Evolutionary conservation across 2,113 vertebrate species (phyloP).

Genomic region (Leucopternis melanops): DNA sequence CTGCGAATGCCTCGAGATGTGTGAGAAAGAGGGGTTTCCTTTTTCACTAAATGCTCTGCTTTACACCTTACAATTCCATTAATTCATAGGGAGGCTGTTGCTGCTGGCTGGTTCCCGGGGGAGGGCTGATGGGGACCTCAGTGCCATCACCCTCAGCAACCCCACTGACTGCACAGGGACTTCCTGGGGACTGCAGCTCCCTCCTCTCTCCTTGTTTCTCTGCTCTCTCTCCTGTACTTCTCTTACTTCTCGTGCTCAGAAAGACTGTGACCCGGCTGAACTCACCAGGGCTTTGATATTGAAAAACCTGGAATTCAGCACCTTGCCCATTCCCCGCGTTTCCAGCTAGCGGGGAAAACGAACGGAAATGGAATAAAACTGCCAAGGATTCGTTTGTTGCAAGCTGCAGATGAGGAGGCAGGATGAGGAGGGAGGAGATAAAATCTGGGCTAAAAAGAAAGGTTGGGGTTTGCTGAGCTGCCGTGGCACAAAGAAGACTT

Average conservation of each 20-base stretch:
- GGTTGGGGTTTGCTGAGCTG: background rate
- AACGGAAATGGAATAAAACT: background rate
- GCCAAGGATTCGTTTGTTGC: background rate
- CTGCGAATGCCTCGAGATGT: fast-evolving
- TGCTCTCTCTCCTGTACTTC: background rate
- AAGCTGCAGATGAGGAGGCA: background rate
- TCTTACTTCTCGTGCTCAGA: background rate
- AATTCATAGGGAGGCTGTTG: background rate
- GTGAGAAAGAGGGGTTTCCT: background rate
- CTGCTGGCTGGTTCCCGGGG: background rate
- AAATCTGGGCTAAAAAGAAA: background rate
- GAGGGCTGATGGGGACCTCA: background rate
- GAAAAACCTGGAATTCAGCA: background rate
- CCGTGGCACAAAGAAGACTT: background rate
- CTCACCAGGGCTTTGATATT: background rate
- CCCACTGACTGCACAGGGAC: fast-evolving
- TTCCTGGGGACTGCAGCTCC: background rate
- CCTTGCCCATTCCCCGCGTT: background rate
- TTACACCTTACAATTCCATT: background rate
- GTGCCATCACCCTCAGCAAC: background rate
- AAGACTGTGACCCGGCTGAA: background rate
- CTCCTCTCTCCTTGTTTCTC: background rate
- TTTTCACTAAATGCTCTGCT: background rate
- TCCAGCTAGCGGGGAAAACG: fast-evolving
- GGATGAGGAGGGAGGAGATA: background rate